Percentiles rank a stretch among this genome's conserved stretches.
These are phyloP conservation scores for Pelecanus crispus DNA, from an alignment of 2,113 vertebrate species.

Conservation along the genomic window DNA sequence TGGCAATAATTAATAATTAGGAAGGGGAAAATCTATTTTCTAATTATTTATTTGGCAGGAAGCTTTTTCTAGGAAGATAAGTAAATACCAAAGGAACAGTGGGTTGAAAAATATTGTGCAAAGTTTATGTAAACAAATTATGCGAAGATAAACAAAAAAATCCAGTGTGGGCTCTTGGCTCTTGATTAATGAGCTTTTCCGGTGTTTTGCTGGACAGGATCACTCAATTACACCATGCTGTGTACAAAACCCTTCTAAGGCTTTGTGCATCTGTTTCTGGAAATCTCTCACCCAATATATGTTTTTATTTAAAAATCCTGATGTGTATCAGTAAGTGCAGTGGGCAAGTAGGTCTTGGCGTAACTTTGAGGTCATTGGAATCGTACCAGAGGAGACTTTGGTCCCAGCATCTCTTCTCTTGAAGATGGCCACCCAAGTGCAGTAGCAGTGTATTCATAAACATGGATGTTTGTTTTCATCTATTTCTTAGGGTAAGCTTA, in stretches of 20 bases:
- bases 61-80: conserved; percentile 38
- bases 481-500: not conserved
- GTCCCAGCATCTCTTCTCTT: not conserved
- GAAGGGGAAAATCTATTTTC: conserved; percentile 4
- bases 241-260: not conserved
- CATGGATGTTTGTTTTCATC: not conserved
- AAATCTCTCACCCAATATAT: conserved; percentile 21
- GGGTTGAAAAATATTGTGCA: conserved; percentile 45
- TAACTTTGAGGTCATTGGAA: conserved; percentile 18
- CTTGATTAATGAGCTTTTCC: conserved; percentile 31
- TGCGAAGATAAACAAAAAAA: conserved; percentile 22
- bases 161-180: not conserved
- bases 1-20: conserved; percentile 34
- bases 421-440: conserved; percentile 21
- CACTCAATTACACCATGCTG: not conserved
- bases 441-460: not conserved
- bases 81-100: conserved; percentile 30
- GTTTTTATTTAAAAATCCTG: conserved; percentile 37
- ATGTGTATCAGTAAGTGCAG: conserved; percentile 24
- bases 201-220: conserved; percentile 30
- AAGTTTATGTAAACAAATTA: conserved; percentile 52
- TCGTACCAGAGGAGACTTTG: not conserved
- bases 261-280: conserved; percentile 42
- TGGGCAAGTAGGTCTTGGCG: not conserved
- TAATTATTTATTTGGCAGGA: conserved; percentile 44